Evolutionary conservation across 2,797 vertebrate species (phyloP).

Genomic region (Macropus fuliginosus): DNA sequence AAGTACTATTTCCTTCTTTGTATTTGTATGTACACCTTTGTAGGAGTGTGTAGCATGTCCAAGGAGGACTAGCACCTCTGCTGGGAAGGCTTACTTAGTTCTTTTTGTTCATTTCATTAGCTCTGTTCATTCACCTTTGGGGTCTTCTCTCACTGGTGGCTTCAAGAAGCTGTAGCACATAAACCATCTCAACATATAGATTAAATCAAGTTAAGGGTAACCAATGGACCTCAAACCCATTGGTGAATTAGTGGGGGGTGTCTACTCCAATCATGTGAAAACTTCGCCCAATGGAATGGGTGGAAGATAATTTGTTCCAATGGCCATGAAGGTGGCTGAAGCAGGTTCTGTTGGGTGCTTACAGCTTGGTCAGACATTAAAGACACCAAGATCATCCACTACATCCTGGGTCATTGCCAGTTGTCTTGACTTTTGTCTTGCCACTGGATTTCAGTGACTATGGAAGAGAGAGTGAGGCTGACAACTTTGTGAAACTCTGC

Average conservation of each 20-base stretch:
- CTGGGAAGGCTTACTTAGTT: background rate
- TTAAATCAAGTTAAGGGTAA: background rate
- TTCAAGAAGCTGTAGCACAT: background rate
- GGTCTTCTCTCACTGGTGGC: background rate
- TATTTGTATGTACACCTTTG: background rate
- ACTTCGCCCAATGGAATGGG: background rate
- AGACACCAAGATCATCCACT: background rate
- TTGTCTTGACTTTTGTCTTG: background rate
- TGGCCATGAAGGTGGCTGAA: background rate
- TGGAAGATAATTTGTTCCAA: background rate
- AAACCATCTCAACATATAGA: background rate
- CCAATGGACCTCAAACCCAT: background rate
- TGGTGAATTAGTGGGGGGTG: background rate
- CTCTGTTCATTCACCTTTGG: background rate
- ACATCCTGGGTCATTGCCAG: accelerated
- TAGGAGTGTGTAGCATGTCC: background rate
- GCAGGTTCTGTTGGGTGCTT: background rate
- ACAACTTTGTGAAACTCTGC: background rate
- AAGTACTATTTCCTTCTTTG: background rate
- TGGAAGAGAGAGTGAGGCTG: background rate
- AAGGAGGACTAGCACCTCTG: background rate
- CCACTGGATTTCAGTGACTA: background rate
- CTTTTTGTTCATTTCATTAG: background rate
- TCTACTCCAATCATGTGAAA: background rate
- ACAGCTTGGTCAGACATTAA: background rate